Conservation (phyloP, 2,113 vertebrate genomes). For the Tragulus kanchil region DNA sequence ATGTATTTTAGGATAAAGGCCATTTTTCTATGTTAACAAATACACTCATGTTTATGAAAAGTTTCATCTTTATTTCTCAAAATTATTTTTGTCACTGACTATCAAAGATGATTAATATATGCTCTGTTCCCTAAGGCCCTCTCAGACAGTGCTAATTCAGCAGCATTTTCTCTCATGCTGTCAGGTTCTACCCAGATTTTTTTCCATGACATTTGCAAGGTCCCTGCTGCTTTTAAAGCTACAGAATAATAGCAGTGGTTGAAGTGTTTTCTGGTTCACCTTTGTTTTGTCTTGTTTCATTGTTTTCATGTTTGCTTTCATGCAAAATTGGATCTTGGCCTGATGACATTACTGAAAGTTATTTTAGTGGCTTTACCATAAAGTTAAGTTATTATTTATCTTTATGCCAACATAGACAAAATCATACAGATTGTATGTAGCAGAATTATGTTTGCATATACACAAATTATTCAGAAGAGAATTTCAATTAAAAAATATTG, state of each 20-base stretch:
- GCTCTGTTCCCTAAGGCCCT: neutral
- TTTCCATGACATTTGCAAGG: constrained; percentile 31
- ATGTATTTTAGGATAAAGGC: neutral
- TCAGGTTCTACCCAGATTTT: constrained; percentile 39
- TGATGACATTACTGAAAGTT: neutral
- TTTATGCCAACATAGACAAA: neutral
- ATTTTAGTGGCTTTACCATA: neutral
- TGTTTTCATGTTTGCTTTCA: neutral
- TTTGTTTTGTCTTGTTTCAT: neutral
- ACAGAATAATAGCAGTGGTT: neutral
- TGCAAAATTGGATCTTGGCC: no score
- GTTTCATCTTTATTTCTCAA: constrained; percentile 56
- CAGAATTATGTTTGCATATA: neutral
- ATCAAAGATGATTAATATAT: constrained; percentile 23
- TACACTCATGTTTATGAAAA: neutral
- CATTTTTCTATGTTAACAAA: neutral
- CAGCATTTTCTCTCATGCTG: constrained; percentile 19
- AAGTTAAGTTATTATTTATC: constrained; percentile 39
- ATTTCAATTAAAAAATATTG: constrained; percentile 43
- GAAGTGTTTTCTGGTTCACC: neutral
- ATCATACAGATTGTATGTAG: neutral
- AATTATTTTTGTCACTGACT: constrained; percentile 52
- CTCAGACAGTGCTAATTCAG: constrained; percentile 50
- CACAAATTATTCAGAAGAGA: constrained; percentile 27
- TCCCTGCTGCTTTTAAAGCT: neutral